Evolutionary conservation across 2,888 invertebrate species (phyloP).

Genomic region (Mythimna albipuncta): DNA sequence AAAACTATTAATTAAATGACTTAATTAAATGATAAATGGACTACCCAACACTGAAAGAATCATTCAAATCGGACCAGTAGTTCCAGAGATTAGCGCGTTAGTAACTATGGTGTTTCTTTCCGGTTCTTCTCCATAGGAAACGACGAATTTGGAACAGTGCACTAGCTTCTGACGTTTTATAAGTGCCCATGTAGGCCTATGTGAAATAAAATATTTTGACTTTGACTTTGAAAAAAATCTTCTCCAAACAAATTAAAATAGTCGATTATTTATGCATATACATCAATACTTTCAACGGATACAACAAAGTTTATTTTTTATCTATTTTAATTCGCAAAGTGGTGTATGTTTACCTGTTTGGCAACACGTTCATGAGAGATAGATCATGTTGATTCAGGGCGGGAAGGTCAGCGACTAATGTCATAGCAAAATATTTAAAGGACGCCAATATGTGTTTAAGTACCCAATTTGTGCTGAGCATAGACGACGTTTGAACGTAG

Average conservation of each 20-base stretch:
- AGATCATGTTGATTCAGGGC: conserved; percentile 27
- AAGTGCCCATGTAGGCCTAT: too few species aligned
- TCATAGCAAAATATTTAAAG: conserved; percentile 27
- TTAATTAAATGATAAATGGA: too few species aligned
- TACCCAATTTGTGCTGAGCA: not conserved
- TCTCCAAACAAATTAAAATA: not conserved
- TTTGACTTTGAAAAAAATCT: not conserved
- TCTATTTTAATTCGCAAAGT: conserved; percentile 40
- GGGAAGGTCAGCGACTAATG: conserved; percentile 34
- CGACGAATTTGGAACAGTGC: too few species aligned
- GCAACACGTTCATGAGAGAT: conserved; percentile 12
- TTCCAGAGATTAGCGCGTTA: too few species aligned
- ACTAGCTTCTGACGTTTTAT: too few species aligned
- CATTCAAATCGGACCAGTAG: too few species aligned
- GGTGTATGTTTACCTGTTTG: conserved; percentile 35
- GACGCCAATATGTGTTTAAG: not conserved
- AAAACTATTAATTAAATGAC: too few species aligned
- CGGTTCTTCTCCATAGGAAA: too few species aligned
- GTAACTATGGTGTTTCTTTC: too few species aligned
- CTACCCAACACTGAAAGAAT: too few species aligned
- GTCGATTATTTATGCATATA: conserved; percentile 1
- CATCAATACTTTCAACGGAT: conserved; percentile 4
- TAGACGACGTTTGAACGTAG: not conserved
- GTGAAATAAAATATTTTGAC: too few species aligned
- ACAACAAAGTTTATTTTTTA: conserved; percentile 29